Evolutionary conservation across 2,113 vertebrate genomes (phyloP).

Genomic region (Enhydra lutris): DNA sequence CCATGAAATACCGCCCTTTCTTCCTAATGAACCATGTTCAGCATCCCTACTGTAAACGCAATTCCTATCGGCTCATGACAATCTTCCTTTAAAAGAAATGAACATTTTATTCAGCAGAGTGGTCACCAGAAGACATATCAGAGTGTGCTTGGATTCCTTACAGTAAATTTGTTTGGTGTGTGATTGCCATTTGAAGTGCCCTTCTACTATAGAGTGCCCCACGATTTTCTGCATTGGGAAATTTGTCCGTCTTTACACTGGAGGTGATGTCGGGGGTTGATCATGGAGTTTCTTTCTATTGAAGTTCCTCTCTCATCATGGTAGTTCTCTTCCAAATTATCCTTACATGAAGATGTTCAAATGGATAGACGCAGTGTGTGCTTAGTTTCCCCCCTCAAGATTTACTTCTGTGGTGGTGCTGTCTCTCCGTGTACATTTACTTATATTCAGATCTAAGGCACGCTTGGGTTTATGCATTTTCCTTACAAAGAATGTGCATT

Average conservation of each 20-base stretch:
- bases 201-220: accelerated
- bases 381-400: background rate
- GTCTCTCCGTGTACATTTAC: accelerated
- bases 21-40: background rate
- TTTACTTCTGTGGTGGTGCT: accelerated
- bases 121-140: background rate
- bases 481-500: background rate
- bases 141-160: background rate
- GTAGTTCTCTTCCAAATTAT: background rate
- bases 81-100: background rate
- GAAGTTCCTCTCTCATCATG: background rate
- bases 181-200: too few relatives aligned
- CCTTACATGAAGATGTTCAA: too few relatives aligned
- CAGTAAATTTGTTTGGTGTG: too few relatives aligned
- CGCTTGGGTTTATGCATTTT: accelerated
- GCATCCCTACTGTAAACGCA: too few relatives aligned
- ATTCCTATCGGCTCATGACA: background rate
- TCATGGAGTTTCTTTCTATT: accelerated
- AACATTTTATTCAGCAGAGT: too few relatives aligned
- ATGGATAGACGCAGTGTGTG: accelerated
- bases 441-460: background rate
- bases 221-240: background rate
- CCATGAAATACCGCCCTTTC: too few relatives aligned
- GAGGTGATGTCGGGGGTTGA: accelerated
- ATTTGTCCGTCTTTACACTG: background rate